Evolutionary conservation across 2,113 vertebrate genomes (phyloP), one percentile per base, ranked within the genome.

Genomic region (Riparia riparia): DNA sequence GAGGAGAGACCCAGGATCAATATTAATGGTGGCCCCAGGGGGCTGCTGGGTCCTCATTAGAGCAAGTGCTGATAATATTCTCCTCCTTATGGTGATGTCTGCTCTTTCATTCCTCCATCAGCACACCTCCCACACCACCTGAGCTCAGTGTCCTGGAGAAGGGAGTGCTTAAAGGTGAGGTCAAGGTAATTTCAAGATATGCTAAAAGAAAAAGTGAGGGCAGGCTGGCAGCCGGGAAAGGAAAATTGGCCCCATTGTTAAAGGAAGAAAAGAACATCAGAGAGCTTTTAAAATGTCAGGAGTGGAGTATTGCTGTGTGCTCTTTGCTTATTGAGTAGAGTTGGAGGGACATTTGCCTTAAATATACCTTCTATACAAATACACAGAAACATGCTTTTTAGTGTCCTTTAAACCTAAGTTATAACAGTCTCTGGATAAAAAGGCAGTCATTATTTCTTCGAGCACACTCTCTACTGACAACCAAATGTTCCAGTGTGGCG

Each of bases 401-500:
- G 86, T 86, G 88, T 97, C 76, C 83, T 93, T 93, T 95, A 96
- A 94, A 91, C 92, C 90, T 79, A 78, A 94, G 57, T 87, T 96
- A 74, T 95, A 95, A 95, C 88, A 90, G 81, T 70, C 74, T 91
- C 82, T 76, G 83, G 88, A 91, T 95, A 79, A 97, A 97, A 97
- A 96, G 72, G 87, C 83, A 82, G 58, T 90, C 89, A 94, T 96
- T 96, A 95, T 96, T 97, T 93, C 95, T 94, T 93, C 41, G 70
- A 95, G 77, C 83, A 79, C 54, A 22, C 61, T 92, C 56, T 89
- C 91, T 93, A 88, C 94, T 90, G 82, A 93, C 0, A 41, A 94
- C 88, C 88, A 94, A 97, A 89, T 14, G 78, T 96, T 94, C 86
- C 79, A 90, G 1, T 69, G 81, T 95, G 94, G 73, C 78, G 91